Base-by-base conservation (phyloP, 2,888 invertebrate species). In the Calliopum simillimum region DNA sequence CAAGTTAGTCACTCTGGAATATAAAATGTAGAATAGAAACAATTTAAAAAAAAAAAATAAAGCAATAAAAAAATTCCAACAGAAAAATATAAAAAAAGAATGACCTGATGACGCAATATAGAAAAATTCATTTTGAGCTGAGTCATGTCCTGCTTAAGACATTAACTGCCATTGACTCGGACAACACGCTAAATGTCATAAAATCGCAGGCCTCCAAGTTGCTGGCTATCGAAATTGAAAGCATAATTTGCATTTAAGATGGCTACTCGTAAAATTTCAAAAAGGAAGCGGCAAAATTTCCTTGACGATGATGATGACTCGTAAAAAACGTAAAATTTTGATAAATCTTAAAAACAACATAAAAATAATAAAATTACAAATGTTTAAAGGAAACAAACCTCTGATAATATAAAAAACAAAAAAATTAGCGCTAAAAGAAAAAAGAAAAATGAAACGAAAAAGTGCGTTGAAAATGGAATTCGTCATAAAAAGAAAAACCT, bases 241-340 rank as follows among this genome's bases (percentile, higher is more conserved):
- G 5, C 8, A 33, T 8, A 4, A 8, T 8, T 33, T 33, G 33
- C 33, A 8, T 8, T 33, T 8, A 8, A 33, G 8, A 33, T 33
- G 23, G 56, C 56, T n/a, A 25, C 56, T 25, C 14, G 11, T 33
- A 25, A 25, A 16, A 33, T 25, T 58, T 58, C 25, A 14, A 16
- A 21, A 5, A 33, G 23, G 56, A 8, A 33, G 25, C 56, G 16
- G 25, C 23, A 13, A 33, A 21, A 25, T 25, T 33, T 16, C n/a
- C 33, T 21, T 5, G 25, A 64, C 43, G 49, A 16, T 49, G 49
- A 63, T 51, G 64, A 64, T 64, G 64, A 64, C 64, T 64, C 64
- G 53, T 64, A 64, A 64, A 33, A 33, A 64, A 64, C 21, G 51
- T 64, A n/a, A 41, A 43, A 13, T 21, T 33, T 43, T 64, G 64